Evolutionary conservation across 2,113 vertebrate genomes (phyloP).

Genomic region (Microcebus jonahi): DNA sequence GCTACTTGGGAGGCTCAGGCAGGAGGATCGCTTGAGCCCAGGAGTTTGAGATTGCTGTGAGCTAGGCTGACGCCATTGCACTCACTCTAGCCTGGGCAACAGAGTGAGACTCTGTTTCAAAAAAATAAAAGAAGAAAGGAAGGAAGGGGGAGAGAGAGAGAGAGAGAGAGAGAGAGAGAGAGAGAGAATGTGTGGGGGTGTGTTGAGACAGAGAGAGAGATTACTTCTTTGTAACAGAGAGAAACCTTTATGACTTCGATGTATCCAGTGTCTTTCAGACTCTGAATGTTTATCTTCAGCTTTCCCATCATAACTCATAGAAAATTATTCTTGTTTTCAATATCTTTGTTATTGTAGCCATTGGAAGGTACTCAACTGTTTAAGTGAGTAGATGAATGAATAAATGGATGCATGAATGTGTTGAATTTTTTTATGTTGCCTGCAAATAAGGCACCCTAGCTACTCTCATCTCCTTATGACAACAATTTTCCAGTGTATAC

Average conservation of each 20-base stretch:
- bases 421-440: neutral
- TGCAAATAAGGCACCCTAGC: neutral
- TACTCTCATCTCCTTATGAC: neutral
- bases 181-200: neutral
- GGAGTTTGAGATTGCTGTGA: no score
- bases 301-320: neutral
- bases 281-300: neutral
- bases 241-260: neutral
- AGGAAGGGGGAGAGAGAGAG: neutral
- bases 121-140: no score
- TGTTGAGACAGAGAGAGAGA: neutral
- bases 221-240: neutral
- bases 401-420: neutral
- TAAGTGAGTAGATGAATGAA: neutral
- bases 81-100: no score
- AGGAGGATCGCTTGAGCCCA: no score
- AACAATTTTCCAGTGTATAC: neutral
- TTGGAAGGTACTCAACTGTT: neutral
- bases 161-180: no score
- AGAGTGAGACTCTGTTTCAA: no score
- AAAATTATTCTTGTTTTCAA: neutral
- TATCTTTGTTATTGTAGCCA: neutral
- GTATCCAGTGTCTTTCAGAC: neutral
- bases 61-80: no score
- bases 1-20: no score